A percentile compares a stretch with the other conserved stretches of the same genome.
These are phyloP conservation scores for Myotis davidii DNA, from an alignment of 2,113 vertebrate species.

Conservation along the genomic window DNA sequence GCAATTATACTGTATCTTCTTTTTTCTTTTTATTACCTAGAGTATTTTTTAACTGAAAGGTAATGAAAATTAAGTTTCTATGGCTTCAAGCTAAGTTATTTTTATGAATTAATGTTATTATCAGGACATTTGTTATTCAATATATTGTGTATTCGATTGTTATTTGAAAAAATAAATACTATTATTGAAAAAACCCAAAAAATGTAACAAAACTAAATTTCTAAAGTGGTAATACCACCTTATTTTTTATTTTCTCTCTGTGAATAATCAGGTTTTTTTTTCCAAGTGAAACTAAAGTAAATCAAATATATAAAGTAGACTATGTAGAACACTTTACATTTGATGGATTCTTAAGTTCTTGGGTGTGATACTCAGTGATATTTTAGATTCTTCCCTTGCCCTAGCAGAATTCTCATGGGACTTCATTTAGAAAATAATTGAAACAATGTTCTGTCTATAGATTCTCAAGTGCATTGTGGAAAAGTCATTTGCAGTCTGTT, in stretches of 20 bases:
- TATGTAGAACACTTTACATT: background rate
- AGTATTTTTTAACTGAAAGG: background rate
- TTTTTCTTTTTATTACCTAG: background rate
- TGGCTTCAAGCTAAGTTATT: background rate
- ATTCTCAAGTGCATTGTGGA: background rate
- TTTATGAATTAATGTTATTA: background rate
- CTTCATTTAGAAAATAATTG: conserved; percentile 40
- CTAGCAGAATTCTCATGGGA: background rate
- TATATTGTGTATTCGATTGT: background rate
- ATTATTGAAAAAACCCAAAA: background rate
- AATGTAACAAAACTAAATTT: background rate
- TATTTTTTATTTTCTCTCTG: background rate
- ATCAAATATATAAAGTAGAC: background rate
- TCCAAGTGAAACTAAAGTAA: background rate
- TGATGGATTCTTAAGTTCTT: background rate
- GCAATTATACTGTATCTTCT: background rate
- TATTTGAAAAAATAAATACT: background rate
- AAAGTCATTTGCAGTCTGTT: background rate
- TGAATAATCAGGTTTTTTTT: background rate
- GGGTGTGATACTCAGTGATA: background rate
- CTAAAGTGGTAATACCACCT: background rate
- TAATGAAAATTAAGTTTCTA: background rate
- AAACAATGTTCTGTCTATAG: background rate
- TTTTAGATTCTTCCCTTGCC: background rate
- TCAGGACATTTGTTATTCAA: background rate